Percentiles rank a stretch among this genome's conserved stretches.
Conservation (phyloP, 2,797 vertebrate genomes). For the Sparidentex hasta region DNA sequence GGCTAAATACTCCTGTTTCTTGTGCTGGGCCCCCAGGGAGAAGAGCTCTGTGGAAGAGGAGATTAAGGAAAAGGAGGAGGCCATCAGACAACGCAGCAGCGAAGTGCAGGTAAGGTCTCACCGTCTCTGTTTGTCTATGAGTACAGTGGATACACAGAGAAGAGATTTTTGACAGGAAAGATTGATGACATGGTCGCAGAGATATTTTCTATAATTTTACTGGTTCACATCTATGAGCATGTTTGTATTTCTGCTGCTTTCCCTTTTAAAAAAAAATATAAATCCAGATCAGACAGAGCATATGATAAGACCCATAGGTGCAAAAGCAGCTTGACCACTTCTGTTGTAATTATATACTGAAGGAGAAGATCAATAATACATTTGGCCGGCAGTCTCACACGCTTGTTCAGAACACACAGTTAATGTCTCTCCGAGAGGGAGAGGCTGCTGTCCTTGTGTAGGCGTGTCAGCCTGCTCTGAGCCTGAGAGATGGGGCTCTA, state of each 20-base stretch:
- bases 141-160: neutral
- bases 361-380: conserved; percentile 55
- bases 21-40: conserved; percentile 97
- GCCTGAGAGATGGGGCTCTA: conserved; percentile 68
- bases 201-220: neutral
- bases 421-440: conserved; percentile 44
- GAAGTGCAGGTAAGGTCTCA: conserved; percentile 93
- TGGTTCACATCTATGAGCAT: neutral
- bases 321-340: conserved; percentile 22
- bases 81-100: conserved; percentile 90
- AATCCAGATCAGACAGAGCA: conserved; percentile 6
- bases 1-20: conserved; percentile 93
- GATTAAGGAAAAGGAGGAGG: conserved; percentile 96
- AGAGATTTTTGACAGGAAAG: neutral
- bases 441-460: conserved; percentile 49
- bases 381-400: conserved; percentile 20
- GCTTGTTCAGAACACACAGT: conserved; percentile 31
- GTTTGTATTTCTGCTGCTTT: neutral
- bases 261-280: neutral
- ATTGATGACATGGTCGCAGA: neutral
- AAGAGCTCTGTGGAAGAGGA: conserved; percentile 96
- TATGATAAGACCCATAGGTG: neutral
- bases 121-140: conserved; percentile 13
- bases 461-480: conserved; percentile 54
- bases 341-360: conserved; percentile 19